Evolutionary conservation across 2,113 vertebrate species (phyloP).

Genomic region (Paratilapia polleni): DNA sequence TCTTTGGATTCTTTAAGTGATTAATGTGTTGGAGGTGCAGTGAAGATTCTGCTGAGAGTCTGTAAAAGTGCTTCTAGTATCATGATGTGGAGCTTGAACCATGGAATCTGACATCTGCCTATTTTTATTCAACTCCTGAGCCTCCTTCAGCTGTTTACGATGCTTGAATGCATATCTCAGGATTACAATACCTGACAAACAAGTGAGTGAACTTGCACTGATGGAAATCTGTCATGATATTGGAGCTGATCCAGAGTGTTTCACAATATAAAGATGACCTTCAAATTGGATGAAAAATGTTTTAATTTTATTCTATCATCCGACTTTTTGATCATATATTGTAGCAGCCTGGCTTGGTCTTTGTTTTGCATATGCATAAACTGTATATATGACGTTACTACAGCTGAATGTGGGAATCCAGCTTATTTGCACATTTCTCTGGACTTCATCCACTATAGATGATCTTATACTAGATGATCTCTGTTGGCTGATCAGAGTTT

Average conservation of each 20-base stretch:
- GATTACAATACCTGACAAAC: background rate
- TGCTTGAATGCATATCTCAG: background rate
- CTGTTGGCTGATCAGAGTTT: background rate
- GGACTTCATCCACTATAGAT: background rate
- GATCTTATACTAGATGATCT: no score
- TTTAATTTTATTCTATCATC: no score
- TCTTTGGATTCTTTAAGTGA: no score
- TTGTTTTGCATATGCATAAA: accelerated
- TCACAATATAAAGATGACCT: no score
- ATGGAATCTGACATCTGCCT: background rate
- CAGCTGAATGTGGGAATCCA: background rate
- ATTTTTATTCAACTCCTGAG: background rate
- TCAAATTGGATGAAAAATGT: no score
- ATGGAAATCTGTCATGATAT: no score
- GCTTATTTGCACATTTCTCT: background rate
- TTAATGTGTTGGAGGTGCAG: background rate
- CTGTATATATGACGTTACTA: background rate
- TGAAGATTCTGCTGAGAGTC: background rate
- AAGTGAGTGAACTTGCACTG: background rate
- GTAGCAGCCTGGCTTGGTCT: background rate
- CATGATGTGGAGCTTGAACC: background rate
- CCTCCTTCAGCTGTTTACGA: background rate
- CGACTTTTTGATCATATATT: no score
- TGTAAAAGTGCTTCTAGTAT: no score
- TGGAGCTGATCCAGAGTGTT: no score